Conservation (phyloP, 1,140 invertebrate species). For the Delia radicum region DNA sequence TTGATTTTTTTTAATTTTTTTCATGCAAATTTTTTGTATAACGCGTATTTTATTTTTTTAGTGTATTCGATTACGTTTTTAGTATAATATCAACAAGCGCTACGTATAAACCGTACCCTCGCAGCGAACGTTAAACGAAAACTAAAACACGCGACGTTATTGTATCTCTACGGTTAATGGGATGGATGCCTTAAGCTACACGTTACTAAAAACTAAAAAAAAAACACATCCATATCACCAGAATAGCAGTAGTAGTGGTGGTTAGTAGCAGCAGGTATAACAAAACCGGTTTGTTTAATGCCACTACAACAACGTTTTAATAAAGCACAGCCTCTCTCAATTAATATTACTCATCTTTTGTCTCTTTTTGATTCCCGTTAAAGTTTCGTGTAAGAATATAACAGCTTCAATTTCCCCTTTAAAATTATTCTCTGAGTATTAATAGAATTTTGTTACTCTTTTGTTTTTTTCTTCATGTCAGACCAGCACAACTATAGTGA, state of each 20-base stretch:
- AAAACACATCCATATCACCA: background rate
- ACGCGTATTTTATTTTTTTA: background rate
- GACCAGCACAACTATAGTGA: background rate
- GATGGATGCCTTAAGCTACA: slow-evolving; percentile 25
- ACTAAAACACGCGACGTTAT: slow-evolving; percentile 42
- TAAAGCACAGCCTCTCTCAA: background rate
- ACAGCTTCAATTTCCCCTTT: background rate
- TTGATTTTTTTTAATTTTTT: background rate
- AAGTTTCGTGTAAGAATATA: background rate
- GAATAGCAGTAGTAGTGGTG: background rate
- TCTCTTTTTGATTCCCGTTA: background rate
- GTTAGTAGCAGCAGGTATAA: slow-evolving; percentile 17
- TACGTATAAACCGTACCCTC: slow-evolving; percentile 40
- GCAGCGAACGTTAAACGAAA: slow-evolving; percentile 51
- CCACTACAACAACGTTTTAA: background rate
- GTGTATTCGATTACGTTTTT: background rate
- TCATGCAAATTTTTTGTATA: background rate
- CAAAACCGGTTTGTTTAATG: slow-evolving; percentile 25
- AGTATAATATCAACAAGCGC: background rate
- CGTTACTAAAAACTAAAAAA: slow-evolving; percentile 19
- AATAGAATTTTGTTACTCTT: background rate
- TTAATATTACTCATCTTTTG: background rate
- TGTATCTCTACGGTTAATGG: background rate
- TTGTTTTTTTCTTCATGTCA: background rate
- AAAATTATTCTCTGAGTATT: background rate